Percentiles rank a stretch among this genome's conserved stretches.
These are phyloP conservation scores for Synodontis membranacea DNA, from an alignment of 2,113 vertebrate genomes.

Conservation along the genomic window DNA sequence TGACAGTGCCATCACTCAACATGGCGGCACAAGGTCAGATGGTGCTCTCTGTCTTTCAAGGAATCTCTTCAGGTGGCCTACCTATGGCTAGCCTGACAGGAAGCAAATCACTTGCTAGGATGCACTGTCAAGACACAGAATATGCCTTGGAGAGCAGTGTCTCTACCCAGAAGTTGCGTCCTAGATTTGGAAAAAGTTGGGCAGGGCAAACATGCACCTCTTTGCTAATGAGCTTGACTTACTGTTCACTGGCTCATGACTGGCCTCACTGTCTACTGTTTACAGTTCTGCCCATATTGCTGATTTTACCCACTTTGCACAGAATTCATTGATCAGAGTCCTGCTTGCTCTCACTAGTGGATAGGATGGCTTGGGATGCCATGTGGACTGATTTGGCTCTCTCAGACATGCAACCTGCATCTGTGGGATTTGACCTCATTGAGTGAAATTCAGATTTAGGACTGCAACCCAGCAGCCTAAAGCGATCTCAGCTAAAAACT, in stretches of 20 bases:
- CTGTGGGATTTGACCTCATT: not conserved
- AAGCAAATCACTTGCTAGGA: not conserved
- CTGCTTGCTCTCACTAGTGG: not conserved
- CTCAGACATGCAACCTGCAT: too few relatives aligned
- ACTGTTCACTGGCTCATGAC: not conserved
- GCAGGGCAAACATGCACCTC: not conserved
- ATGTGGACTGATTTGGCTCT: not conserved
- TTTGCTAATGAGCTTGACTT: not conserved
- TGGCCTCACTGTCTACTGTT: not conserved
- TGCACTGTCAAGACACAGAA: not conserved
- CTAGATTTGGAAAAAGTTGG: not conserved
- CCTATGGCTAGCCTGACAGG: not conserved
- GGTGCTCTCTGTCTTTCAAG: not conserved
- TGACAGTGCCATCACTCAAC: not conserved
- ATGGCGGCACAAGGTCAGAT: not conserved
- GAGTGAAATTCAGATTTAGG: not conserved
- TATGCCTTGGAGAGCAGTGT: not conserved
- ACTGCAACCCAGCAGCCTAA: not conserved
- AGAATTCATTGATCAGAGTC: not conserved
- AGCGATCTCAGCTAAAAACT: not conserved
- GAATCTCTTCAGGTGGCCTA: not conserved
- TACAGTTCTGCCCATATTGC: not conserved
- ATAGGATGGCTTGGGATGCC: not conserved
- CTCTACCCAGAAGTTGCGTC: constrained; percentile 5
- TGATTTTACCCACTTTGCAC: not conserved